Evolutionary conservation across 2,888 invertebrate species (phyloP).

Genomic region (Pycnomerus fuliginosus): DNA sequence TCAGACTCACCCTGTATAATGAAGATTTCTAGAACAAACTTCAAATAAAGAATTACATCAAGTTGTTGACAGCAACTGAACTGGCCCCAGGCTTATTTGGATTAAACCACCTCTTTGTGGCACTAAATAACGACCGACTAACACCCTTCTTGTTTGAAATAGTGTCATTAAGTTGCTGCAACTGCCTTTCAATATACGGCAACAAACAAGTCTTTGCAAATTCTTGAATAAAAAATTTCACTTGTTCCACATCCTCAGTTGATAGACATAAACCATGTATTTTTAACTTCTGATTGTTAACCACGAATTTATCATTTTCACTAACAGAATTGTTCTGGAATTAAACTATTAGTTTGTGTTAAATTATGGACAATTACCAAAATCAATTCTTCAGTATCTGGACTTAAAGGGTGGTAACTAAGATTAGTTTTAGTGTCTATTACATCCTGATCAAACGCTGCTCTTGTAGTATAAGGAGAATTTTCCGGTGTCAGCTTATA

Average conservation of each 20-base stretch:
- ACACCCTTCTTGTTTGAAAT: conserved; percentile 88
- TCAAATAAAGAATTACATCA: conserved; percentile 69
- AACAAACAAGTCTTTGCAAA: conserved; percentile 83
- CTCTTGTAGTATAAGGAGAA: conserved; percentile 37
- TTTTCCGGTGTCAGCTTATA: conserved; percentile 38
- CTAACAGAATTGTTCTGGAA: conserved; percentile 34
- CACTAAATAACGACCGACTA: conserved; percentile 88
- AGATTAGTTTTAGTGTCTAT: conserved; percentile 41
- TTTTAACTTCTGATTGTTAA: conserved; percentile 40
- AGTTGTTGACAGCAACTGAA: conserved; percentile 71
- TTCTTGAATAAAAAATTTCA: conserved; percentile 82
- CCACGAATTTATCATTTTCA: conserved; percentile 32
- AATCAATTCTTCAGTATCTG: conserved; percentile 58
- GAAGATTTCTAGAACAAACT: too few species aligned
- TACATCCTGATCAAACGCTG: conserved; percentile 56
- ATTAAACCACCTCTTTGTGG: conserved; percentile 94
- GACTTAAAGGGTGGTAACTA: conserved; percentile 73
- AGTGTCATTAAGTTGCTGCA: conserved; percentile 75
- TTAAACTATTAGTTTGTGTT: background rate
- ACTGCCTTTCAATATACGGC: conserved; percentile 89
- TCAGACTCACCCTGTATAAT: too few species aligned
- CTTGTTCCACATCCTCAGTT: conserved; percentile 78
- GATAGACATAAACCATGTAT: conserved; percentile 78
- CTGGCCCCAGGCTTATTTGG: conserved; percentile 80
- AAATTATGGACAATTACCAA: conserved; percentile 30